Conservation (phyloP, 2,888 invertebrate species). For the Oscheius sp. region DNA sequence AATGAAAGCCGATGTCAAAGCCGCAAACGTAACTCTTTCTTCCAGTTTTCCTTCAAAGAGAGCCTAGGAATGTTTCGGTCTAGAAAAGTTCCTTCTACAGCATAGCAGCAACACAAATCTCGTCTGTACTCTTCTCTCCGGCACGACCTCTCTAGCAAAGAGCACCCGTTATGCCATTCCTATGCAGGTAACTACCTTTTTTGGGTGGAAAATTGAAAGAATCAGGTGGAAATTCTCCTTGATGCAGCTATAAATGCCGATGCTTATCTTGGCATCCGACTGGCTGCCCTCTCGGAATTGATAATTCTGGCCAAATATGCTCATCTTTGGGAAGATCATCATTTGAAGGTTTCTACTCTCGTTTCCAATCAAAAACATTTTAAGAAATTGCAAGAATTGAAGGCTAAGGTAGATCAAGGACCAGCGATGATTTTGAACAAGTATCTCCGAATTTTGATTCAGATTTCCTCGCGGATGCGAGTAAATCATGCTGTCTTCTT, state of each 20-base stretch:
- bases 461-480: conserved; percentile 12
- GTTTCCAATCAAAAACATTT: background rate
- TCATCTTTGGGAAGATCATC: conserved; percentile 56
- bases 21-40: conserved; percentile 24
- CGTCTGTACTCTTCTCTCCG: conserved; percentile 39
- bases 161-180: conserved; percentile 49
- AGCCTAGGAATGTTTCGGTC: conserved; percentile 39
- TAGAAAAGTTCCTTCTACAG: conserved; percentile 40
- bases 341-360: conserved; percentile 40
- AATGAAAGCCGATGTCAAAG: conserved; percentile 42
- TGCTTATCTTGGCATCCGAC: conserved; percentile 18
- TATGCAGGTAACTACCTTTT: conserved; percentile 38
- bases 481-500: conserved; percentile 6
- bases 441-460: conserved; percentile 20
- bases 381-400: conserved; percentile 25
- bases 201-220: background rate
- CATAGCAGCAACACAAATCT: conserved; percentile 37
- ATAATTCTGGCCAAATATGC: conserved; percentile 46
- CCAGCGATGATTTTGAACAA: background rate
- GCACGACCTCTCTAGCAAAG: conserved; percentile 50
- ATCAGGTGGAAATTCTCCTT: conserved; percentile 23
- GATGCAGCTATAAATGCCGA: conserved; percentile 14
- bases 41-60: background rate
- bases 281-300: conserved; percentile 39
- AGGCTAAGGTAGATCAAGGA: conserved; percentile 13